Base-by-base conservation (phyloP, 2,113 vertebrate genomes). In the Sylvia atricapilla region DNA sequence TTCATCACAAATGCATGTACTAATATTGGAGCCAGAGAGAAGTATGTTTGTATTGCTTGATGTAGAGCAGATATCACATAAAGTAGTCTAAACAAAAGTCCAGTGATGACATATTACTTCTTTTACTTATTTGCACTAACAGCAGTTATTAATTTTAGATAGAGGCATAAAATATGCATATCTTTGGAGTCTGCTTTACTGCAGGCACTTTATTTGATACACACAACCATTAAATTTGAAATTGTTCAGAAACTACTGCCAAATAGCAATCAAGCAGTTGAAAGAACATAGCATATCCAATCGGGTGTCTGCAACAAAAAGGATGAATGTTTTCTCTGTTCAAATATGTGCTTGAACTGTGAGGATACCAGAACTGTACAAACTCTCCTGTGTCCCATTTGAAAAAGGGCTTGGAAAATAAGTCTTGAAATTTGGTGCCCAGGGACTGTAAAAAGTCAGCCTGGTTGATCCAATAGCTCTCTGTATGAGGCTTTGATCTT, bases 21-120 rank as follows among this genome's bases (percentile, higher is more conserved):
- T 93, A 93, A 89, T 95, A 92, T 47, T 24, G 30, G 68, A 84
- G 63, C 11, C 25, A 1, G 31, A 78, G 80, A 82, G 77, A 53
- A 75, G 69, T 95, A 94, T 19, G n/a, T 96, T 96, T 92, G 70
- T 83, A 56, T 66, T 94, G 81, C 83, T 73, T 95, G 83, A 93
- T 95, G 86, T 87, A 81, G 66, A 95, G 72, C 94, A 92, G 84
- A 95, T 66, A 93, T 93, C 88, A 67, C 47, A 94, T 49, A 95
- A 93, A 96, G 97, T 93, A 97, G 76, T 95, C 90, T 97, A 97
- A 98, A 95, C 93, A 97, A 97, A 97, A 97, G 88, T 90, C 92
- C 9, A 47, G 77, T 93, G 89, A 94, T 97, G 90, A 97, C 88
- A 93, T 95, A 95, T 72, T 81, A 63, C 50, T 92, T 95, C 66